Conservation (phyloP, 2,113 vertebrate genomes). For the Zosterops lateralis region DNA sequence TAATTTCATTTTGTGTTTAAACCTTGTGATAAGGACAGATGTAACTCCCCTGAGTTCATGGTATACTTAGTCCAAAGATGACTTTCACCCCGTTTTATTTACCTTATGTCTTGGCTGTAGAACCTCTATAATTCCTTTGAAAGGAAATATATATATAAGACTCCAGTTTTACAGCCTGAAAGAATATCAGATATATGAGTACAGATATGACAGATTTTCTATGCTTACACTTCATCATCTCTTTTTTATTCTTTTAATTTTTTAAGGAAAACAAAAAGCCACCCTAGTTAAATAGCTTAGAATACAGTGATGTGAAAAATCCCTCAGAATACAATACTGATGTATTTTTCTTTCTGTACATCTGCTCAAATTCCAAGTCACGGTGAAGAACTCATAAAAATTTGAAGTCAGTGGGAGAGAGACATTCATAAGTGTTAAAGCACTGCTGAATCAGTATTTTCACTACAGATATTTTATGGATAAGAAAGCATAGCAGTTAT, state of each 20-base stretch:
- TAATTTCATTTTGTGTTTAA: slow-evolving; percentile 23
- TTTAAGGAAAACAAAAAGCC: background rate
- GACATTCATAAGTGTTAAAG: background rate
- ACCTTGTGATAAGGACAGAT: background rate
- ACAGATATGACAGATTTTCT: background rate
- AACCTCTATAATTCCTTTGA: background rate
- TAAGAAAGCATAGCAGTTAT: background rate
- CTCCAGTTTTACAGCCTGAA: background rate
- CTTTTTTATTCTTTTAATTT: background rate
- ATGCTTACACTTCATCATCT: background rate
- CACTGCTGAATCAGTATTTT: background rate
- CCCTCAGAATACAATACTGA: background rate
- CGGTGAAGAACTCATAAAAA: background rate
- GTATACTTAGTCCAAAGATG: background rate
- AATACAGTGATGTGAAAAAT: slow-evolving; percentile 14
- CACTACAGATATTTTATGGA: background rate
- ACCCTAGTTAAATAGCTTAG: slow-evolving; percentile 12
- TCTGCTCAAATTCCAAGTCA: slow-evolving; percentile 16
- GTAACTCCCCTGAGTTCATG: background rate
- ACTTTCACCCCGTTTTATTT: slow-evolving; percentile 2
- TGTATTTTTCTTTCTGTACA: background rate
- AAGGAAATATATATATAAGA: background rate
- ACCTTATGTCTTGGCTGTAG: background rate
- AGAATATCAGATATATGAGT: background rate
- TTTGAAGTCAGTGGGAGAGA: background rate